Base-by-base conservation (phyloP, 2,888 invertebrate species). In the Zygogramma bicolorata region DNA sequence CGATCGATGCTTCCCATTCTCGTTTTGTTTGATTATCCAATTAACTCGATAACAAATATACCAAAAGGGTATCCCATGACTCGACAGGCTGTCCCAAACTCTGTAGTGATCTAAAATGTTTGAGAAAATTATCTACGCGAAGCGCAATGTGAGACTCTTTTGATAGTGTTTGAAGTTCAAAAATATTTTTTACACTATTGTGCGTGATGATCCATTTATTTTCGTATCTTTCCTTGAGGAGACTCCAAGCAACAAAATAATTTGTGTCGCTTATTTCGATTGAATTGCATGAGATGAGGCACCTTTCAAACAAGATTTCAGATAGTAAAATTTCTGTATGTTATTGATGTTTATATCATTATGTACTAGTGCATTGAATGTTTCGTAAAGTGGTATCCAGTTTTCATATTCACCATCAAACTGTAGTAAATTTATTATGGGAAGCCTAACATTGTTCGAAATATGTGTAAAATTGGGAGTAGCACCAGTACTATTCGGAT, bases 1-100 rank as follows among this genome's bases (percentile, higher is more conserved):
- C n/a, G 15, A 63, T 65, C 4, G 81, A 76, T 0, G 15, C 15
- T 25, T 71, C 61, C 46, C 70, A 70, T n/a, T 70, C 70, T 22
- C 49, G 31, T 46, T 65, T 65, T 8, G 59, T 59, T n/a, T 57
- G 20, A 31, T 13, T 3, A 29, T 70, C 70, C 29, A 65, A 31
- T 70, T 70, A 59, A 2, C 42, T 18, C 3, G 60, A 31, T 13
- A 65, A 13, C 25, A 73, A 38, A 49, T 65, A 60, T 4, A 71
- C 58, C 29, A 71, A 53, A 1, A 71, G 29, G 4, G 57, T 34
- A 29, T 63, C 63, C 62, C 62, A 71, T 5, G 38, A 25, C n/a
- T 58, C 59, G 13, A 68, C 59, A 7, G 66, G 66, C 62, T 65
- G 25, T 10, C 57, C 49, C n/a, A 70, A 46, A 40, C 34, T 49